Conservation (phyloP, 2,888 invertebrate genomes). For the Gymnosoma rotundatum region DNA sequence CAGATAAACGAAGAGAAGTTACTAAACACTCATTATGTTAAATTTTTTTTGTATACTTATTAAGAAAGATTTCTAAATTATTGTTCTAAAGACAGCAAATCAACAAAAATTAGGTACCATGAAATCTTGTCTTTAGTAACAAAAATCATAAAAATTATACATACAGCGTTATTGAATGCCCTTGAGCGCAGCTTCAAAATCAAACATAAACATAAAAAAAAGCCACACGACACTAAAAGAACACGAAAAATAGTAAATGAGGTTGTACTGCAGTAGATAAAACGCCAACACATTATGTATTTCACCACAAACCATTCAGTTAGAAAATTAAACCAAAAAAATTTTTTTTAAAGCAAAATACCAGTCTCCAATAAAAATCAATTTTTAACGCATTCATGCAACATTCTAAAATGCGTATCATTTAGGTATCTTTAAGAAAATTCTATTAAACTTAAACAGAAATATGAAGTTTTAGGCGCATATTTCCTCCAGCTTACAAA, state of each 20-base stretch:
- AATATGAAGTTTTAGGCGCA: background rate
- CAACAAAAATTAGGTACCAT: no score
- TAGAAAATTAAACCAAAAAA: no score
- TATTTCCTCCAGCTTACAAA: no score
- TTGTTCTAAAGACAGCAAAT: no score
- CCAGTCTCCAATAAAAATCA: constrained; percentile 34
- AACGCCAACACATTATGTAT: constrained; percentile 54
- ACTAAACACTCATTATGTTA: no score
- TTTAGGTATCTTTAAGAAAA: constrained; percentile 1
- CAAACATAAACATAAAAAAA: constrained; percentile 10
- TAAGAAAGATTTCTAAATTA: no score
- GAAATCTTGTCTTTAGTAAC: background rate
- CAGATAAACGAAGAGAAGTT: no score
- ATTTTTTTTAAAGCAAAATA: background rate
- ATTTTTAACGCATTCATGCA: constrained; percentile 60
- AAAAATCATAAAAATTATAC: constrained; percentile 25
- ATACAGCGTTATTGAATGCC: constrained; percentile 18
- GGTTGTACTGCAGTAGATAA: constrained; percentile 5
- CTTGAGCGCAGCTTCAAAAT: background rate
- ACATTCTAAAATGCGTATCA: constrained; percentile 56
- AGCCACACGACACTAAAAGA: background rate
- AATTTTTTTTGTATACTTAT: no score
- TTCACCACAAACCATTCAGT: constrained; percentile 40
- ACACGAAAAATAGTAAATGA: background rate
- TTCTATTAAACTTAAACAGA: background rate